A percentile compares a stretch with the other conserved stretches of the same genome.
Evolutionary conservation across 2,888 invertebrate species (phyloP).

Genomic region (Tachystola acroxantha): DNA sequence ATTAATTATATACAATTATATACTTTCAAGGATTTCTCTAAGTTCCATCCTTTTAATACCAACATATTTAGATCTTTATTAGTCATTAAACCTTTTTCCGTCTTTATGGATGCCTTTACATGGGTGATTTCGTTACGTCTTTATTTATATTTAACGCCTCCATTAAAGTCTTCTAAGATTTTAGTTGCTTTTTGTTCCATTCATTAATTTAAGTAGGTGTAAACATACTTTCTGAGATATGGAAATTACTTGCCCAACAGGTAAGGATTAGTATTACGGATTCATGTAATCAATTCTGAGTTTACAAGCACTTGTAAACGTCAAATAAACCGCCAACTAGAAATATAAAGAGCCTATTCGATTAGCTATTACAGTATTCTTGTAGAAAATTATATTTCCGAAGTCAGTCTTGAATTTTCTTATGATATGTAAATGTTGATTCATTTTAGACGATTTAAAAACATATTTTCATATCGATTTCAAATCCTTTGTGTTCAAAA

Average conservation of each 20-base stretch:
- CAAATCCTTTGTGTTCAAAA: too few species aligned
- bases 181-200: neutral
- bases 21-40: constrained; percentile 4
- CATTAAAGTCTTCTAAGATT: neutral
- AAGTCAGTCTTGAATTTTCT: too few species aligned
- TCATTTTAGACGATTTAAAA: too few species aligned
- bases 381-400: too few species aligned
- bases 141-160: neutral
- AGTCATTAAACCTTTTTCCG: constrained; percentile 3
- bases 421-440: too few species aligned
- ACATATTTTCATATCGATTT: too few species aligned
- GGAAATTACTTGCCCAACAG: neutral
- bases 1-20: too few species aligned
- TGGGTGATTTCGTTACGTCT: neutral
- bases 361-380: too few species aligned
- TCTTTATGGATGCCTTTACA: neutral
- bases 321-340: neutral
- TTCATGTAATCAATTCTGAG: constrained; percentile 2
- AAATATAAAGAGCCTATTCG: too few species aligned
- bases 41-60: neutral
- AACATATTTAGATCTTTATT: constrained; percentile 5
- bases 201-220: neutral
- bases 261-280: neutral
- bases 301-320: constrained; percentile 1
- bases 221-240: neutral